Percentiles rank a stretch among this genome's conserved stretches.
phyloP scores from a whole-genome alignment of 2,888 invertebrate genomes.

The Agonopterix alstromeriana region DNA sequence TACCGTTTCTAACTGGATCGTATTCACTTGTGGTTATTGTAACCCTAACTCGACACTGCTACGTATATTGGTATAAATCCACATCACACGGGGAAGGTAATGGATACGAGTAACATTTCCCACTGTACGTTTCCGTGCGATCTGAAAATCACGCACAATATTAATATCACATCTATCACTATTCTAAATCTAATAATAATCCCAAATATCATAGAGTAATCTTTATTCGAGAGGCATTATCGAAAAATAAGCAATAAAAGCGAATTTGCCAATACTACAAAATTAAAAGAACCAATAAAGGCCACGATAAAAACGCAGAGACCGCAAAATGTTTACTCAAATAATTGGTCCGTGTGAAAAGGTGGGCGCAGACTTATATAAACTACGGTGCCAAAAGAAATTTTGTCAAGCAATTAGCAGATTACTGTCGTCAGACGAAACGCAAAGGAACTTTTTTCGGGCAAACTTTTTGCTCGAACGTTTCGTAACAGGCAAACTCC shows the following conservation, averaged over 20 bases:
- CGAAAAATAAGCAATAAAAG: no score
- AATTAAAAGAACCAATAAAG: constrained; percentile 32
- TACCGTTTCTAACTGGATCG: constrained; percentile 56
- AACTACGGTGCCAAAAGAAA: constrained; percentile 50
- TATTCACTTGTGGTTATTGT: constrained; percentile 71
- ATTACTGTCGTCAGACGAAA: constrained; percentile 51
- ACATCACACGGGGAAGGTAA: constrained; percentile 68
- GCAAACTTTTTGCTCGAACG: constrained; percentile 49
- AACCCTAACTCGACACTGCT: constrained; percentile 63
- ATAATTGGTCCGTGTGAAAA: constrained; percentile 33
- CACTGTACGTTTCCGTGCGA: constrained; percentile 46
- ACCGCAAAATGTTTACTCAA: constrained; percentile 41
- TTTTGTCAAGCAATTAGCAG: constrained; percentile 58
- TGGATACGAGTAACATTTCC: constrained; percentile 59
- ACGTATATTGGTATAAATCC: constrained; percentile 43
- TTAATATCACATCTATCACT: constrained; percentile 27
- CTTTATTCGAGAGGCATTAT: constrained; percentile 3
- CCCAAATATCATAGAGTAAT: constrained; percentile 38
- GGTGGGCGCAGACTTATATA: constrained; percentile 32
- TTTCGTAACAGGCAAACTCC: constrained; percentile 51
- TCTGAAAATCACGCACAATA: constrained; percentile 55
- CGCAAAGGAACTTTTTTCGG: constrained; percentile 46
- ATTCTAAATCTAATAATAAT: constrained; percentile 22
- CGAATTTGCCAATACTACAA: constrained; percentile 7
- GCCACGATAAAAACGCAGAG: constrained; percentile 28